Base-by-base conservation (phyloP, 2,888 invertebrate species). In the Eudemis profundana region DNA sequence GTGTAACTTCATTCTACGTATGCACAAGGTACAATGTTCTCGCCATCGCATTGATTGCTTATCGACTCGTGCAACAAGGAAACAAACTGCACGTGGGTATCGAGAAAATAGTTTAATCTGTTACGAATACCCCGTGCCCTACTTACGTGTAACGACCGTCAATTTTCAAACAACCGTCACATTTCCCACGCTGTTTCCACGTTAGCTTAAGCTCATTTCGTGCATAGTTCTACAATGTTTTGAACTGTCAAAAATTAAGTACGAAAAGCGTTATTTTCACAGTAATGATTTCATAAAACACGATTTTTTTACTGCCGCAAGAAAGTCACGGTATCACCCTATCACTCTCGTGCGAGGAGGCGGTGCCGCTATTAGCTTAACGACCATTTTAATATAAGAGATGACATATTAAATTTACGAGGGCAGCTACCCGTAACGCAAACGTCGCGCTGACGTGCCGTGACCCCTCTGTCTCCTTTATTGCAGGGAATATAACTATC, bases 331-430 rank as follows among this genome's bases (percentile, higher is more conserved):
- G 79, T 76, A 81, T 85, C 84, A 84, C 83, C 84, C 82, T 85
- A 86, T 85, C 85, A 83, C 76, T 82, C 75, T 79, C 76, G 82
- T 81, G 83, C 77, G 81, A 75, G 76, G 81, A 85, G 85, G 86
- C 85, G 85, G 83, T 83, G 85, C 78, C 77, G 88, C 89, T 90
- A 90, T 90, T 89, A 91, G 87, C 89, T 87, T 90, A 90, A 90
- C 90, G 90, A 89, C 87, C 86, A 86, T 90, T 91, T 91, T 91
- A 89, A 90, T 91, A 91, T 89, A 86, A 85, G 83, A 90, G 89
- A 89, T 90, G 90, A 91, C 87, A 89, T 90, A 89, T 90, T 90
- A 90, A 90, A 90, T 90, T 90, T 90, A 90, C 87, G 90, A 91
- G 84, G 83, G 79, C 81, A 84, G 86, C 88, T 86, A 84, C 87